Evolutionary conservation across 1,140 invertebrate genomes (phyloP), one percentile per base, ranked within the genome.

Genomic region (Pseudomyrmex cubaensis): DNA sequence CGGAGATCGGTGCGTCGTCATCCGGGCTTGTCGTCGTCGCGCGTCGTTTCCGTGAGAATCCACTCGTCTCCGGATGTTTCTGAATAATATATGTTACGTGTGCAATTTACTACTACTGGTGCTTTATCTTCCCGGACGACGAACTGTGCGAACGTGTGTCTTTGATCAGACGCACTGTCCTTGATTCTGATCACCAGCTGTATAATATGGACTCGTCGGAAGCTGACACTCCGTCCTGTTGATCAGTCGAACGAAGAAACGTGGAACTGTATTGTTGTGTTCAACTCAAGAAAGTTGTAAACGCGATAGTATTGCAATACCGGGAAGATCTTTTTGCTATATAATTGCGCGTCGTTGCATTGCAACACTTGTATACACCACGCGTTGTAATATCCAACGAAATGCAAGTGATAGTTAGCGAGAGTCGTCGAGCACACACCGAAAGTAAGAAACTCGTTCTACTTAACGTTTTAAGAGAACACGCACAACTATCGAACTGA

Each of bases 151-250:
- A 56, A 10, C 48, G 50, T 77, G 50, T 77, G 61, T 78, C 15
- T 78, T 57, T 5, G 64, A n/a, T 44, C 15, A 10, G 44, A 69
- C 25, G 70, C 64, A 17, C 46, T 57, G 44, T 78, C 44, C 66
- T 35, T 35, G 75, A 66, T 46, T 17, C 13, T 57, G 20, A 48
- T 17, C 13, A 46, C 25, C 48, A 44, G 9, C 25, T 67, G 25
- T 56, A 20, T 20, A 77, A 75, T 52, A 84, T 84, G 73, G 80
- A 87, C 86, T 86, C 73, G 80, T 54, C 76, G 54, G 59, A 20
- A 52, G 20, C 72, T 72, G 80, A 46, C 86, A 74, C 66, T 87
- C 67, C 82, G 85, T 86, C 85, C 80, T 35, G 61, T 69, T 56
- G 61, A 66, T 15, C 44, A 46, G 73, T 62, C 22, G 63, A 52